phyloP scores from a whole-genome alignment of 1,140 invertebrate genomes.

The Cydia amplana region DNA sequence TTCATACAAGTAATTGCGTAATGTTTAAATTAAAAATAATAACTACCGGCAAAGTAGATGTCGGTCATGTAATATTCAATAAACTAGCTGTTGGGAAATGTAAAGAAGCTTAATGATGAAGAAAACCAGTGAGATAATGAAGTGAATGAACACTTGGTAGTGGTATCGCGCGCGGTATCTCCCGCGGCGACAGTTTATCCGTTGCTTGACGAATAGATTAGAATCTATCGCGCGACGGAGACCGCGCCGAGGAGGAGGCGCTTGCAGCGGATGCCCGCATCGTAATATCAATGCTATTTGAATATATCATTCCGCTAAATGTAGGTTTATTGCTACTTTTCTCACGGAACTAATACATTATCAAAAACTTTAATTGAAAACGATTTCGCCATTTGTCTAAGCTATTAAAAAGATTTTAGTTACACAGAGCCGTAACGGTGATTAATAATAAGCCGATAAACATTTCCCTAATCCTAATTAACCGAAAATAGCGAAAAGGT shows the following conservation, averaged over 20 bases:
- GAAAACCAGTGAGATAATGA: conserved; percentile 33
- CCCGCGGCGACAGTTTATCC: conserved; percentile 72
- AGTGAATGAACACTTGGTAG: conserved; percentile 26
- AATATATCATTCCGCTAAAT: conserved; percentile 77
- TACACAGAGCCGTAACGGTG: conserved; percentile 46
- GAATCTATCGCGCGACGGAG: conserved; percentile 68
- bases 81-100: conserved; percentile 25
- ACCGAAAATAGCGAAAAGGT: conserved; percentile 33
- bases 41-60: neutral
- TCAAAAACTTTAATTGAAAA: conserved; percentile 74
- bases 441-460: conserved; percentile 51
- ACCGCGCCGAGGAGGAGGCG: conserved; percentile 62
- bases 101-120: conserved; percentile 30
- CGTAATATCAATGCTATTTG: conserved; percentile 75
- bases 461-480: conserved; percentile 46
- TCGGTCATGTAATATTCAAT: conserved; percentile 16
- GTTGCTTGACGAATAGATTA: conserved; percentile 75
- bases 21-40: conserved; percentile 10
- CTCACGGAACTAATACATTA: conserved; percentile 78
- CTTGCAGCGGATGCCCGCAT: conserved; percentile 72
- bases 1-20: neutral
- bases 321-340: conserved; percentile 79
- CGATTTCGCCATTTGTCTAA: conserved; percentile 71
- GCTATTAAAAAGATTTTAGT: conserved; percentile 56
- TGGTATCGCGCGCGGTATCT: conserved; percentile 62